Conservation (phyloP, 2,888 invertebrate genomes). For the Trachelus tabidus region DNA sequence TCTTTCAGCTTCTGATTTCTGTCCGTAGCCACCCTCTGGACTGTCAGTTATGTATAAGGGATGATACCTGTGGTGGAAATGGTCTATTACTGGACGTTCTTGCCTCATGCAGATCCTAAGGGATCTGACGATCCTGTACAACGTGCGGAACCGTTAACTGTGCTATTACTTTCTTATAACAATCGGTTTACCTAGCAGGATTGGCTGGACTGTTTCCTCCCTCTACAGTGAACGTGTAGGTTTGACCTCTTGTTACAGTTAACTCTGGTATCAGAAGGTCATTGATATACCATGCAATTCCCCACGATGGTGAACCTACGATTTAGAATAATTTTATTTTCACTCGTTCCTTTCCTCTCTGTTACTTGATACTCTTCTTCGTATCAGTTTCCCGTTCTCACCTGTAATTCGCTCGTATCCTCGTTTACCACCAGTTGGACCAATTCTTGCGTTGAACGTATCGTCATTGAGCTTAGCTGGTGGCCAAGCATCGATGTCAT, state of each 20-base stretch:
- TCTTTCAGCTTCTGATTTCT: slow-evolving; percentile 78
- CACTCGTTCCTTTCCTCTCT: background rate
- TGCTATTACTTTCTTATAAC: background rate
- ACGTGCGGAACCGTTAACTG: too few species aligned
- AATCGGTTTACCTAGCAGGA: slow-evolving; percentile 73
- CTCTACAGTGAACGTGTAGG: slow-evolving; percentile 87
- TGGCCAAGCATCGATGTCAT: slow-evolving; percentile 77
- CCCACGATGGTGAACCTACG: slow-evolving; percentile 82
- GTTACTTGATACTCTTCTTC: background rate
- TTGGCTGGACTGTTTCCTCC: slow-evolving; percentile 85
- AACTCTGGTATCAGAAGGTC: slow-evolving; percentile 90
- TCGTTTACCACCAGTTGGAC: slow-evolving; percentile 84
- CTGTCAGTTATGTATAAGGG: slow-evolving; percentile 93
- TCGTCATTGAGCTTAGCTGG: slow-evolving; percentile 72
- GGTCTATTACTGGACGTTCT: background rate
- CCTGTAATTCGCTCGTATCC: slow-evolving; percentile 87
- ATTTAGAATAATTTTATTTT: slow-evolving; percentile 2
- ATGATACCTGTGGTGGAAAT: slow-evolving; percentile 74
- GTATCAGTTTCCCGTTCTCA: slow-evolving; percentile 33
- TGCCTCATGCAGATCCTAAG: background rate
- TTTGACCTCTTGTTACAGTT: slow-evolving; percentile 86
- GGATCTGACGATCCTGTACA: too few species aligned
- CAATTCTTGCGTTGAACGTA: slow-evolving; percentile 80
- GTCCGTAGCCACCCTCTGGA: slow-evolving; percentile 86
- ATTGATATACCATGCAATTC: slow-evolving; percentile 94